phyloP scores from a whole-genome alignment of 2,888 invertebrate genomes.

The Dasypolia templi region DNA sequence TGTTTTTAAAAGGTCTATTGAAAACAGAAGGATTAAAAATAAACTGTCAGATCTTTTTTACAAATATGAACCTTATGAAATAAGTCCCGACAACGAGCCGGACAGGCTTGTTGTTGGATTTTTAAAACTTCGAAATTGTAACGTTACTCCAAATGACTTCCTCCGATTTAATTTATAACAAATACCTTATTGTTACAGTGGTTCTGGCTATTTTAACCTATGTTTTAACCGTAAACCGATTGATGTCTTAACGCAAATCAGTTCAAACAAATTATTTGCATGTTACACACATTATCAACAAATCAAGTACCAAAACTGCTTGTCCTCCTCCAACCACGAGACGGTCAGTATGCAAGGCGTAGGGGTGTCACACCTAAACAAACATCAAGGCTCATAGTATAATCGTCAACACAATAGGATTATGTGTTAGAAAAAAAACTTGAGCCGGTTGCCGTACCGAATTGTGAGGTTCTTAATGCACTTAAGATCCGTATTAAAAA shows the following conservation, averaged over 20 bases:
- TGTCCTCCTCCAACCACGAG: conserved; percentile 31
- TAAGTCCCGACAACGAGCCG: no score
- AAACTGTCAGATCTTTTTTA: no score
- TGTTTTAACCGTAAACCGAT: no score
- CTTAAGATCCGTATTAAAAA: conserved; percentile 7
- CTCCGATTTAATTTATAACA: no score
- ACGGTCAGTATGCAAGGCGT: conserved; percentile 67
- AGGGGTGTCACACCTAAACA: conserved; percentile 76
- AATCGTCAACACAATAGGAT: conserved; percentile 62
- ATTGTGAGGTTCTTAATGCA: conserved; percentile 38
- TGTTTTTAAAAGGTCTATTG: no score
- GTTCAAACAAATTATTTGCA: not conserved
- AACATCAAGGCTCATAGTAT: conserved; percentile 69
- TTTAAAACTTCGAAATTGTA: no score
- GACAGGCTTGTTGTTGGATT: no score
- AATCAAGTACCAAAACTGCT: conserved; percentile 64
- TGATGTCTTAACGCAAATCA: not conserved
- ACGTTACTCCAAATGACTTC: no score
- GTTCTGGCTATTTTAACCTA: no score
- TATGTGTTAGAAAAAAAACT: conserved; percentile 52
- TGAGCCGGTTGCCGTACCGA: conserved; percentile 31
- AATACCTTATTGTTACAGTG: no score
- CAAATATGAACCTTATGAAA: no score
- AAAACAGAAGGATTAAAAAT: no score
- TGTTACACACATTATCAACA: not conserved